Evolutionary conservation across 1,140 invertebrate genomes (phyloP).

Genomic region (Drosophila elegans): DNA sequence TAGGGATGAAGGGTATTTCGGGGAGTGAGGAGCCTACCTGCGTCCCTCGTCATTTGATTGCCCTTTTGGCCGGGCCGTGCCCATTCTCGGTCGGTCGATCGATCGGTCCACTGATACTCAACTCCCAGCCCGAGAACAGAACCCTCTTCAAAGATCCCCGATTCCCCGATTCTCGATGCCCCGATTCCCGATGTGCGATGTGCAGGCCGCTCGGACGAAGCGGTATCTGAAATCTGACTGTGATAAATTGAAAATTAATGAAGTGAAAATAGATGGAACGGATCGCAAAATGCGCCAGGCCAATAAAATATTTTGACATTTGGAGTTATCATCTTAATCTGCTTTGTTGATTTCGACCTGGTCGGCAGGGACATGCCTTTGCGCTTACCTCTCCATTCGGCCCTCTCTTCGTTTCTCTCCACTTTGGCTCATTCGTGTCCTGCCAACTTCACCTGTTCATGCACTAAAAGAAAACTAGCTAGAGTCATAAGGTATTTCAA

Average conservation of each 20-base stretch:
- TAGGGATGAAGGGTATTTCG: neutral
- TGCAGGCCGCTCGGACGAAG: slow-evolving; percentile 18
- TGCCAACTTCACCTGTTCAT: slow-evolving; percentile 47
- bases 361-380: slow-evolving; percentile 37
- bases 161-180: slow-evolving; percentile 9
- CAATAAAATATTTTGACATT: slow-evolving; percentile 85
- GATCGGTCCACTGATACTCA: slow-evolving; percentile 74
- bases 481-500: no score
- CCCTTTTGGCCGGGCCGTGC: slow-evolving; percentile 50
- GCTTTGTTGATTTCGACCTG: slow-evolving; percentile 79
- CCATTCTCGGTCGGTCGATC: slow-evolving; percentile 36
- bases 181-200: slow-evolving; percentile 12
- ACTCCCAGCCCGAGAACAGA: slow-evolving; percentile 45
- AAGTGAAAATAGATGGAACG: slow-evolving; percentile 85
- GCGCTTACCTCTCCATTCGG: slow-evolving; percentile 8
- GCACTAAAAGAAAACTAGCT: slow-evolving; percentile 1
- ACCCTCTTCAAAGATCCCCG: slow-evolving; percentile 71
- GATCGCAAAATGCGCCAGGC: slow-evolving; percentile 85
- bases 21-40: slow-evolving; percentile 64
- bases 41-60: slow-evolving; percentile 63
- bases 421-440: slow-evolving; percentile 9
- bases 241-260: slow-evolving; percentile 85
- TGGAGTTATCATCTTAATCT: slow-evolving; percentile 85
- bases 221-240: slow-evolving; percentile 84
- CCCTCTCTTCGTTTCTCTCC: neutral